Conservation (phyloP, 2,888 invertebrate genomes). For the Ischnura elegans region DNA sequence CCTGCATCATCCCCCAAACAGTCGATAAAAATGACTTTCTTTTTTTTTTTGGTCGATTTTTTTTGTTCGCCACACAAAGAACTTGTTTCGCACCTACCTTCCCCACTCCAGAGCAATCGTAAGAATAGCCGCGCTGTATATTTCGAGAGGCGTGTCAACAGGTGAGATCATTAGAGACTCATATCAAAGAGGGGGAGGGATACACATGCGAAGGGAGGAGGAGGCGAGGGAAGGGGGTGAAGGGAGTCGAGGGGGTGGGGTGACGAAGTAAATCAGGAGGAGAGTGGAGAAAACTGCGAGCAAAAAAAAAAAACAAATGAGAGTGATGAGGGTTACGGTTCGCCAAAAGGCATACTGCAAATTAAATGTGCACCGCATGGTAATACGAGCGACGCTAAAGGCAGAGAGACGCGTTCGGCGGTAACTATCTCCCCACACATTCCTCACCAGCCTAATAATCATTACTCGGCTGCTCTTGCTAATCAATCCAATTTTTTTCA, state of each 20-base stretch:
- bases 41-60: not conserved
- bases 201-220: not conserved
- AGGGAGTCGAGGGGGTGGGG: not conserved
- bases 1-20: not conserved
- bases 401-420: not conserved
- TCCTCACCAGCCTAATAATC: not conserved
- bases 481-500: constrained; percentile 23
- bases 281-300: not conserved
- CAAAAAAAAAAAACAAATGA: not conserved
- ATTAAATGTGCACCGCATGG: not conserved
- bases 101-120: not conserved
- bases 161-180: constrained; percentile 8
- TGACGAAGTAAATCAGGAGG: not conserved
- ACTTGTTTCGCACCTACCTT: constrained; percentile 14
- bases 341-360: not conserved
- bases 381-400: not conserved
- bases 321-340: not conserved
- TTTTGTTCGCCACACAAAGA: not conserved
- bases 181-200: not conserved
- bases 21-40: not conserved
- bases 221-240: not conserved
- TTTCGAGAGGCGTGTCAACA: constrained; percentile 31
- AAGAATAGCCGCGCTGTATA: not conserved
- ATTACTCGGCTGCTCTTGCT: not conserved
- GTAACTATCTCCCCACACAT: not conserved